Evolutionary conservation across 2,797 vertebrate genomes (phyloP).

Genomic region (Naso thynnoides): DNA sequence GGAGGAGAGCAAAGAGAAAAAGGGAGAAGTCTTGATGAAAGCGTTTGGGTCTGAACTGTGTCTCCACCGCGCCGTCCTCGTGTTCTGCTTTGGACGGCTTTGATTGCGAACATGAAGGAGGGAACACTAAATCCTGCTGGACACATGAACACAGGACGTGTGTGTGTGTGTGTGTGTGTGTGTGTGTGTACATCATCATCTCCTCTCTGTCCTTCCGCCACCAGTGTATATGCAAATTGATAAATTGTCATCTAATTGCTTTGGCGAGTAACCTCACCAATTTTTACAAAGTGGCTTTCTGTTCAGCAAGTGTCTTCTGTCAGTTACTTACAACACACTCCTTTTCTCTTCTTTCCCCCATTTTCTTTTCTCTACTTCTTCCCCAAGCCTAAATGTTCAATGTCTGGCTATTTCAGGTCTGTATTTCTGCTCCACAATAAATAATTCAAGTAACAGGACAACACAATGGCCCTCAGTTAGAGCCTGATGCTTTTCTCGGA

Average conservation of each 20-base stretch:
- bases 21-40: conserved; percentile 65
- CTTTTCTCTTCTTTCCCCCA: neutral
- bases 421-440: conserved; percentile 65
- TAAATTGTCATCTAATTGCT: conserved; percentile 62
- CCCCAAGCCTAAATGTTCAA: conserved; percentile 32
- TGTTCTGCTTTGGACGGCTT: conserved; percentile 53
- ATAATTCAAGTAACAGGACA: conserved; percentile 76
- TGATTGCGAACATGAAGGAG: conserved; percentile 67
- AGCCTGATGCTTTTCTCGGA: conserved; percentile 46
- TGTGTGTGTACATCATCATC: conserved; percentile 4
- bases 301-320: conserved; percentile 38
- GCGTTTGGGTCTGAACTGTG: conserved; percentile 39
- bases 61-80: conserved; percentile 1
- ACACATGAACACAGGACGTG: conserved; percentile 16
- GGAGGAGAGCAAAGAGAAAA: conserved; percentile 45
- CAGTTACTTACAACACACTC: conserved; percentile 9
- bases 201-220: conserved; percentile 4
- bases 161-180: conserved; percentile 9
- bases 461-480: conserved; percentile 53
- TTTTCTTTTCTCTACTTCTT: conserved; percentile 6
- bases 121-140: conserved; percentile 42
- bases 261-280: conserved; percentile 55
- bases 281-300: conserved; percentile 45
- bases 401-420: conserved; percentile 59
- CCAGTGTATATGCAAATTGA: conserved; percentile 40